phyloP scores from a whole-genome alignment of 2,113 vertebrate species.

The Dicerorhinus sumatrensis region DNA sequence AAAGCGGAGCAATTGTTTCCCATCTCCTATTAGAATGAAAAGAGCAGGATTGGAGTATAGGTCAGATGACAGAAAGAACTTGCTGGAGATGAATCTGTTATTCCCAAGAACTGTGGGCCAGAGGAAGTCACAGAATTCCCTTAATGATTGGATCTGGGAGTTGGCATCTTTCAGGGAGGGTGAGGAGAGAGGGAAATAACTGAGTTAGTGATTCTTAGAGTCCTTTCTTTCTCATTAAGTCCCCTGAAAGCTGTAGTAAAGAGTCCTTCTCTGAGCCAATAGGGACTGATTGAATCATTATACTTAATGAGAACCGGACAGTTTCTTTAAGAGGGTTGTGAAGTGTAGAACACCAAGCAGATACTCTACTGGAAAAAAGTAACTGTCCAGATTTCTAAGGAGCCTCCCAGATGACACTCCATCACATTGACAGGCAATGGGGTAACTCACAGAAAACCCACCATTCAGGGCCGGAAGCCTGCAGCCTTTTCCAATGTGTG shows the following conservation, averaged over 20 bases:
- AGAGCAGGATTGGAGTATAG: neutral
- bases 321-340: neutral
- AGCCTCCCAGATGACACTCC: neutral
- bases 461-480: neutral
- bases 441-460: neutral
- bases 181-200: neutral
- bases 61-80: neutral
- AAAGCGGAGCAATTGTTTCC: neutral
- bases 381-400: conserved; percentile 45
- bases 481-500: neutral
- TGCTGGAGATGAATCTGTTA: neutral
- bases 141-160: neutral
- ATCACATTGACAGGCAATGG: neutral
- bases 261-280: neutral
- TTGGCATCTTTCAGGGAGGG: neutral
- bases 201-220: neutral
- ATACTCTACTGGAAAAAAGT: neutral
- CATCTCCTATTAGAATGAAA: neutral
- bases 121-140: neutral
- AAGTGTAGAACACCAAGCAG: neutral
- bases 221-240: conserved; percentile 1
- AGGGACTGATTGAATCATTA: neutral
- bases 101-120: neutral
- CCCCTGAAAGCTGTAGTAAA: neutral
- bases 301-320: neutral